phyloP scores from a whole-genome alignment of 2,113 vertebrate genomes.

The Barnardius zonarius region DNA sequence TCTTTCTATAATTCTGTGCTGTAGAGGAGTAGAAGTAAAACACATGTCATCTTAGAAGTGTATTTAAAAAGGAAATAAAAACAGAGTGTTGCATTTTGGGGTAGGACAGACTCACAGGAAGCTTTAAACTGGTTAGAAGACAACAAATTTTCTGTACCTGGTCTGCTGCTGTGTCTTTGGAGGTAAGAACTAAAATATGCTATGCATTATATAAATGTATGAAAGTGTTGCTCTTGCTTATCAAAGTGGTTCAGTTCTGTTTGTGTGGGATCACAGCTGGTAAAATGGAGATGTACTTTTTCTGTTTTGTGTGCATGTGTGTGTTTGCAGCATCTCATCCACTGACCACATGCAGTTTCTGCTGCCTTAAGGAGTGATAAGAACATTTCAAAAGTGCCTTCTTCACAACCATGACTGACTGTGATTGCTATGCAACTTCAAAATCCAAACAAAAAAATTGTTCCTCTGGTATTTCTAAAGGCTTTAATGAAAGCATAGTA shows the following conservation, averaged over 20 bases:
- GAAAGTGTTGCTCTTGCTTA: background rate
- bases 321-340: background rate
- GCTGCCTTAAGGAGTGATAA: background rate
- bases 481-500: background rate
- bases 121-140: constrained; percentile 9
- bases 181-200: constrained; percentile 68
- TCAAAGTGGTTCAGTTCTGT: background rate
- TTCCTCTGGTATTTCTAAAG: background rate
- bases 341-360: background rate
- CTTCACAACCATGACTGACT: background rate
- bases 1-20: constrained; percentile 57
- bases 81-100: background rate
- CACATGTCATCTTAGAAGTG: constrained; percentile 28
- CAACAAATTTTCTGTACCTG: background rate
- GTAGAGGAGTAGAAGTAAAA: constrained; percentile 41
- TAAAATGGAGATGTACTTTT: background rate
- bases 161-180: background rate
- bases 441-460: background rate
- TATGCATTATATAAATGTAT: background rate
- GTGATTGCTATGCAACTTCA: background rate
- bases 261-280: background rate
- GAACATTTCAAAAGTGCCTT: background rate
- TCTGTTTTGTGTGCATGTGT: background rate
- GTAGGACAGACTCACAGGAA: background rate
- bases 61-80: constrained; percentile 39